Evolutionary conservation across 2,113 vertebrate genomes (phyloP).

Genomic region (Glaucomys volans): DNA sequence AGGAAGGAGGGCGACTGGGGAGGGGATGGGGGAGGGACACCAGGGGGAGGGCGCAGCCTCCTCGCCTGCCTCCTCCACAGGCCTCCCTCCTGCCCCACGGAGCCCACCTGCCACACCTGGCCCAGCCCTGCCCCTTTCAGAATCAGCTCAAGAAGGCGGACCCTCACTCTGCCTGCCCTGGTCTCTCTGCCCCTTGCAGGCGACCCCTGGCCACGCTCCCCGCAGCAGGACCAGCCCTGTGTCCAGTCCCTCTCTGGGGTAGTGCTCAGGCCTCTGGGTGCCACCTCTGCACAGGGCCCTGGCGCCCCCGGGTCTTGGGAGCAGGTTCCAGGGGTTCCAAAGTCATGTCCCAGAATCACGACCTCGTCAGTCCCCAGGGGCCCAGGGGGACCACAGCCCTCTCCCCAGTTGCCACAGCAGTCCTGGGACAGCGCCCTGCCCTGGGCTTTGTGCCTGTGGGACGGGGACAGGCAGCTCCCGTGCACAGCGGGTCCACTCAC

Average conservation of each 20-base stretch:
- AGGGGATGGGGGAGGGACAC: fast-evolving
- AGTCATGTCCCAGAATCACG: background rate
- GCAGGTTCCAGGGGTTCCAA: background rate
- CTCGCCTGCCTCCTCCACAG: background rate
- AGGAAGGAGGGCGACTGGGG: background rate
- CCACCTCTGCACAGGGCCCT: background rate
- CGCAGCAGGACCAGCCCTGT: background rate
- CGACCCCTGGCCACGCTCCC: background rate
- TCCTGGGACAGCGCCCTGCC: too few species aligned
- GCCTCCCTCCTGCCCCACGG: background rate
- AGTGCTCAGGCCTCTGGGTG: background rate
- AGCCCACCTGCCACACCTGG: fast-evolving
- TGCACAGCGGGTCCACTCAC: too few species aligned
- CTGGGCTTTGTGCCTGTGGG: background rate
- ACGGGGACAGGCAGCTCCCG: background rate
- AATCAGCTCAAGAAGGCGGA: too few species aligned
- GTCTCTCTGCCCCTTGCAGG: background rate
- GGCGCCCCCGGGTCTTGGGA: background rate
- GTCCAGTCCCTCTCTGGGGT: background rate
- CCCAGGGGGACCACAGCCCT: too few species aligned
- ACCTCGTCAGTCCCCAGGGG: fast-evolving
- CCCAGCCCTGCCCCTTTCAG: background rate
- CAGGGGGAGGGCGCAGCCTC: background rate
- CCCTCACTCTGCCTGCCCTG: too few species aligned
- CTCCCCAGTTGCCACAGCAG: too few species aligned